Conservation (phyloP, 2,797 vertebrate species). For the Urocyon cinereoargenteus region DNA sequence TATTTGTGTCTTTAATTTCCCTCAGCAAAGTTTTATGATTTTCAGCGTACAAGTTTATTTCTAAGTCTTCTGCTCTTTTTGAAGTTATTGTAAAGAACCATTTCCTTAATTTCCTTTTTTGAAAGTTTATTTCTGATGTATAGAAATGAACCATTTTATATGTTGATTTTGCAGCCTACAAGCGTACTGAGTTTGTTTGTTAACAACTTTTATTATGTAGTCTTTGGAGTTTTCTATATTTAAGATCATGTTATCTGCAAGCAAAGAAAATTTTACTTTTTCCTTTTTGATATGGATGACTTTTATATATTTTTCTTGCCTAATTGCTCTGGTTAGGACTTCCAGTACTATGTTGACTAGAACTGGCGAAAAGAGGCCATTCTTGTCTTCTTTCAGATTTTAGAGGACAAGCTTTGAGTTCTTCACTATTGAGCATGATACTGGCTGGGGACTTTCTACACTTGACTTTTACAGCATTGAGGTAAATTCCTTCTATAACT, state of each 20-base stretch:
- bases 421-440: background rate
- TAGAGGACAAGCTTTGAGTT: background rate
- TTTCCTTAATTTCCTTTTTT: background rate
- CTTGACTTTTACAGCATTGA: background rate
- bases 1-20: background rate
- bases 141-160: background rate
- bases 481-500: background rate
- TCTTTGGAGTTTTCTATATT: background rate
- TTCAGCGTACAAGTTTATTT: background rate
- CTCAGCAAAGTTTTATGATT: background rate
- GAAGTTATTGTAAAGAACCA: background rate
- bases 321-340: background rate
- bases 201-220: background rate
- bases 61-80: background rate
- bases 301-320: background rate
- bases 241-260: background rate
- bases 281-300: background rate
- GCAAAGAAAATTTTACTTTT: background rate
- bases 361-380: background rate
- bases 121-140: background rate
- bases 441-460: background rate
- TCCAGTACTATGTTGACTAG: background rate
- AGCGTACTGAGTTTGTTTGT: background rate
- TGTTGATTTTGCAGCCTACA: background rate
- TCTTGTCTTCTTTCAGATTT: background rate